phyloP scores from a whole-genome alignment of 2,888 invertebrate genomes.

The Sussaba pulchella region DNA sequence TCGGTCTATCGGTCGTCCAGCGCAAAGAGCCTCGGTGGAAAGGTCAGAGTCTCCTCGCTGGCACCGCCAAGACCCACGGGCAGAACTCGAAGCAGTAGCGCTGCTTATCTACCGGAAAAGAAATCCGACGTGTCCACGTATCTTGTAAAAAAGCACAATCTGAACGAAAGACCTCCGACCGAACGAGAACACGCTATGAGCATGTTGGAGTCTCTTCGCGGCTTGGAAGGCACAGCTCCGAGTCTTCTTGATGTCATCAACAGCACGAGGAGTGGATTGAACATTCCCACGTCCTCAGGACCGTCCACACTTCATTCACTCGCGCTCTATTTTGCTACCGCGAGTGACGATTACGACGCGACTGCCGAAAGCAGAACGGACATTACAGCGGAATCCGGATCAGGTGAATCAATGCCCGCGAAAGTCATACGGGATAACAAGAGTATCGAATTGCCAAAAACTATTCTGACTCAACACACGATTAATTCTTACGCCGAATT shows the following conservation, averaged over 20 bases:
- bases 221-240: conserved; percentile 86
- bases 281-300: conserved; percentile 90
- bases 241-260: conserved; percentile 77
- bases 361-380: conserved; percentile 80
- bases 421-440: conserved; percentile 53
- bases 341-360: conserved; percentile 85
- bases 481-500: conserved; percentile 87
- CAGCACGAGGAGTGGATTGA: conserved; percentile 87
- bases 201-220: conserved; percentile 89
- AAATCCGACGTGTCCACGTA: conserved; percentile 69
- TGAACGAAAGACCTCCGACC: conserved; percentile 77
- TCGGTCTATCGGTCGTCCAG: conserved; percentile 61
- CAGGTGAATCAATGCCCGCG: background rate
- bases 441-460: conserved; percentile 85
- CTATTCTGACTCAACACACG: conserved; percentile 88
- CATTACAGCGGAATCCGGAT: conserved; percentile 63
- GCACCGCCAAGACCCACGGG: conserved; percentile 56
- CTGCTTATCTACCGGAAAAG: conserved; percentile 76
- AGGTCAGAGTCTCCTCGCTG: conserved; percentile 32
- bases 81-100: conserved; percentile 68
- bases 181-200: conserved; percentile 89
- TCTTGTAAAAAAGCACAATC: conserved; percentile 64
- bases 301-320: conserved; percentile 92
- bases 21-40: conserved; percentile 62
- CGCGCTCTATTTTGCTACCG: conserved; percentile 92